These are phyloP conservation scores for Brachirus orientalis DNA, from an alignment of 2,113 vertebrate species.

Conservation along the genomic window DNA sequence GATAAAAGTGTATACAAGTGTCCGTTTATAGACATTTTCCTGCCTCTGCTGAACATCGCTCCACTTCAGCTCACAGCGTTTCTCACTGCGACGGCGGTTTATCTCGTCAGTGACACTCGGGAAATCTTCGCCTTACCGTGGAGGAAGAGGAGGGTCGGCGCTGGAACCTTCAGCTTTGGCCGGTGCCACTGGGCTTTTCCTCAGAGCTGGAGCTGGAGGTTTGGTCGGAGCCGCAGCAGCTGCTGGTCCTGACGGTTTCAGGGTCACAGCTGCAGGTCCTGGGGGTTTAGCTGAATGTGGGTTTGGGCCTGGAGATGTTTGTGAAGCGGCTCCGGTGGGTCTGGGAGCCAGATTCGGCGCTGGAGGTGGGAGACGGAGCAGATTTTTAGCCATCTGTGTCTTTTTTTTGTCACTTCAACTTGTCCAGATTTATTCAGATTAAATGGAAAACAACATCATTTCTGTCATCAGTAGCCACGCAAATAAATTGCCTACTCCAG, in stretches of 20 bases:
- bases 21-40: no score
- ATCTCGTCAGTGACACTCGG: no score
- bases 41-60: no score
- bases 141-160: conserved; percentile 58
- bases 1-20: no score
- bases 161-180: conserved; percentile 26
- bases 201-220: conserved; percentile 43
- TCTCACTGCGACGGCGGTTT: no score
- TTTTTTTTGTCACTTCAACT: no score
- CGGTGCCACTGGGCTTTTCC: conserved; percentile 37
- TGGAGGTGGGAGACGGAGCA: conserved; percentile 2
- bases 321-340: conserved; percentile 6
- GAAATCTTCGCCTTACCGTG: conserved; percentile 52
- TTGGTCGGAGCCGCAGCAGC: background rate
- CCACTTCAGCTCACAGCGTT: no score
- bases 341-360: conserved; percentile 49
- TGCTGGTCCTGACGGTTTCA: conserved; percentile 15
- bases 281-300: conserved; percentile 57
- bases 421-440: no score
- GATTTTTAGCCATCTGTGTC: background rate
- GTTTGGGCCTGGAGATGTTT: conserved; percentile 15
- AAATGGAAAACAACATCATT: no score
- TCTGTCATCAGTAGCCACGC: no score
- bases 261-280: background rate
- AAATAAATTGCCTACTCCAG: no score